Evolutionary conservation across 2,113 vertebrate genomes (phyloP).

Genomic region (Aythya baeri): DNA sequence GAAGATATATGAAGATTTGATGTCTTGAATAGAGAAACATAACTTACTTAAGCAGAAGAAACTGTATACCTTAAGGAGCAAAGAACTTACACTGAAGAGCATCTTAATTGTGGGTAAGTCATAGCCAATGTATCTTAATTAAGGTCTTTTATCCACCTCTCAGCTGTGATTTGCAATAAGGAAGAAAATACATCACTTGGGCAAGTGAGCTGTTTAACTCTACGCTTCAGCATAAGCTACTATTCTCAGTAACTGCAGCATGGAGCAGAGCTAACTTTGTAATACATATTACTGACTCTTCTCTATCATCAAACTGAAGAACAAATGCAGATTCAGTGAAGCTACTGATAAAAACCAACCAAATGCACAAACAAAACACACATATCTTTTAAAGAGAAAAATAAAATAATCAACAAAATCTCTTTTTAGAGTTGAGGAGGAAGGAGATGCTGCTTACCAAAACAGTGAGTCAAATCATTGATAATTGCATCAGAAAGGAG

Average conservation of each 20-base stretch:
- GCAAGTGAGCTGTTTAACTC: background rate
- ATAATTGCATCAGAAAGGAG: background rate
- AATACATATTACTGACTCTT: background rate
- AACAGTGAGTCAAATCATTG: background rate
- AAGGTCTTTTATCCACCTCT: background rate
- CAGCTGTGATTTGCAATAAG: background rate
- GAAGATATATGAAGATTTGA: background rate
- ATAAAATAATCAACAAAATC: background rate
- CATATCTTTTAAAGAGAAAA: background rate
- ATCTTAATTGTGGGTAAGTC: background rate
- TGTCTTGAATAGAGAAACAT: background rate
- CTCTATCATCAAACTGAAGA: background rate
- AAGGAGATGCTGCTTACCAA: background rate
- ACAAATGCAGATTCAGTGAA: background rate
- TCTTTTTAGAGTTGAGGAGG: background rate
- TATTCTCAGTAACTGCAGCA: background rate
- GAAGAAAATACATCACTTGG: background rate
- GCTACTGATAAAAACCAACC: too few species aligned
- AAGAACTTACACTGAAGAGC: background rate
- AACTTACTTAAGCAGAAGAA: background rate
- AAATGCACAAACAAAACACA: too few species aligned
- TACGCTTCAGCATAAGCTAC: accelerated
- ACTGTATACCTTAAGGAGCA: background rate
- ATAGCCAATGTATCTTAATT: background rate
- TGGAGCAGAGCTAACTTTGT: background rate